Evolutionary conservation across 2,888 invertebrate genomes (phyloP).

Genomic region (Diarsia mendica): DNA sequence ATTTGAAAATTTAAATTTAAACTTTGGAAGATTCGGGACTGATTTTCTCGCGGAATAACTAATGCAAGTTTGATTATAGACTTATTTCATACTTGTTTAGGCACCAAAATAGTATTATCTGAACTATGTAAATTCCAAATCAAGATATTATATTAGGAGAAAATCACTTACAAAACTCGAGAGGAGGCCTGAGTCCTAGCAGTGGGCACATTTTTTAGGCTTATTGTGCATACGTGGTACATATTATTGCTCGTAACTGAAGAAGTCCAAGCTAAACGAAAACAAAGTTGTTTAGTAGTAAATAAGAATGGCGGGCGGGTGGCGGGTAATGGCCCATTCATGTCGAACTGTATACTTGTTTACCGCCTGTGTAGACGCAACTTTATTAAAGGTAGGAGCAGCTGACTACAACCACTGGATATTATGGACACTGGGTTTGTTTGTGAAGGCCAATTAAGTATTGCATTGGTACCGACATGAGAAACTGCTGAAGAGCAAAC

Average conservation of each 20-base stretch:
- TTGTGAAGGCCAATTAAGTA: constrained; percentile 48
- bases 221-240: too few species aligned
- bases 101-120: too few species aligned
- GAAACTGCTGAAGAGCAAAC: not conserved
- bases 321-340: constrained; percentile 80
- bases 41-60: too few species aligned
- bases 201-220: too few species aligned
- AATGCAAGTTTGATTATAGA: too few species aligned
- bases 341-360: constrained; percentile 76
- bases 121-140: too few species aligned
- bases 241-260: constrained; percentile 5
- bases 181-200: too few species aligned
- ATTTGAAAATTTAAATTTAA: too few species aligned
- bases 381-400: constrained; percentile 72
- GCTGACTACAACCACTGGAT: constrained; percentile 61
- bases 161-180: too few species aligned
- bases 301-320: constrained; percentile 80
- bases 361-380: constrained; percentile 64
- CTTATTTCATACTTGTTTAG: too few species aligned
- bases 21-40: too few species aligned
- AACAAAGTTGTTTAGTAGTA: constrained; percentile 77
- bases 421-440: constrained; percentile 48
- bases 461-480: not conserved
- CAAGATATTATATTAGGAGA: too few species aligned
- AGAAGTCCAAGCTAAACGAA: constrained; percentile 70